A percentile compares a stretch with the other conserved stretches of the same genome.
Evolutionary conservation across 2,113 vertebrate species (phyloP).

Genomic region (Octodon degus): DNA sequence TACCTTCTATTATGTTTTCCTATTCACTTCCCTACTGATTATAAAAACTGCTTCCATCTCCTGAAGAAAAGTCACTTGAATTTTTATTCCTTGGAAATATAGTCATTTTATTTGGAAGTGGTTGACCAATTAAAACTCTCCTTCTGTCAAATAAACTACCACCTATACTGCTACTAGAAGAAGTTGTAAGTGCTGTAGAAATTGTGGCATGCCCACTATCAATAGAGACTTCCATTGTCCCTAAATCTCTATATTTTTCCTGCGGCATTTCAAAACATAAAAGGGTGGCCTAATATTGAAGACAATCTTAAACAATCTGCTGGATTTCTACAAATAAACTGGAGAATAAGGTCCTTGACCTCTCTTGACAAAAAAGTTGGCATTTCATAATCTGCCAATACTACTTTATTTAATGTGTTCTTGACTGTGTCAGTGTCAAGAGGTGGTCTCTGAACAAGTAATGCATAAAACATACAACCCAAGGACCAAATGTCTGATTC

Average conservation of each 20-base stretch:
- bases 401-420: constrained; percentile 94
- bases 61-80: constrained; percentile 80
- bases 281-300: constrained; percentile 94
- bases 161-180: constrained; percentile 88
- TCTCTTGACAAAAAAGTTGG: constrained; percentile 91
- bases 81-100: constrained; percentile 86
- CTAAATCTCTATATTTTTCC: constrained; percentile 89
- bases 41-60: constrained; percentile 85
- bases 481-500: constrained; percentile 98
- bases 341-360: constrained; percentile 93
- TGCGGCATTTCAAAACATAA: constrained; percentile 92
- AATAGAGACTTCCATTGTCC: constrained; percentile 91
- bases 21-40: constrained; percentile 82
- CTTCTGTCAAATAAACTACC: constrained; percentile 92
- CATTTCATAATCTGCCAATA: constrained; percentile 93
- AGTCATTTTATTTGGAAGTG: constrained; percentile 92
- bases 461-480: constrained; percentile 98
- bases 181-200: constrained; percentile 89
- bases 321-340: constrained; percentile 94
- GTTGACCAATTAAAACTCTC: constrained; percentile 88
- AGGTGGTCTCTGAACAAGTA: constrained; percentile 94
- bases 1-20: constrained; percentile 80
- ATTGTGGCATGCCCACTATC: constrained; percentile 98
- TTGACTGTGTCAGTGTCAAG: constrained; percentile 96
- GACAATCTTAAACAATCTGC: constrained; percentile 93